A percentile compares a stretch with the other conserved stretches of the same genome.
These are phyloP conservation scores for Plutomurus gul DNA, from an alignment of 1,140 invertebrate species.

Conservation along the genomic window DNA sequence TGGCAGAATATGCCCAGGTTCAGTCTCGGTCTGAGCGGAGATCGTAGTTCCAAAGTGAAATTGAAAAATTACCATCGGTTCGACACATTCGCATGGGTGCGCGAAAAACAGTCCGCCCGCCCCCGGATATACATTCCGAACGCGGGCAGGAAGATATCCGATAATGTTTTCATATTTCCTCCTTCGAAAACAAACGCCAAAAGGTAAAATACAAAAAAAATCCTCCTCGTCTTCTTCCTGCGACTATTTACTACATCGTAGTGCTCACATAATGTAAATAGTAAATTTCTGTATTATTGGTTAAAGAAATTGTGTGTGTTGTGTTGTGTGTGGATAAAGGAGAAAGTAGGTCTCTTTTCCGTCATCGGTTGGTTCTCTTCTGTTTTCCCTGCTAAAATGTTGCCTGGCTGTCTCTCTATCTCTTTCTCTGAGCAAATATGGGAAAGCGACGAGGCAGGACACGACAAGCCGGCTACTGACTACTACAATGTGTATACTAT, in stretches of 20 bases:
- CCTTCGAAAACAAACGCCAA: background rate
- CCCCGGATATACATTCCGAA: background rate
- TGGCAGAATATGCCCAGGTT: background rate
- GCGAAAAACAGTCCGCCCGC: background rate
- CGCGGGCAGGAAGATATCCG: background rate
- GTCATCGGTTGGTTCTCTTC: too few relatives aligned
- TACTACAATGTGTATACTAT: too few relatives aligned
- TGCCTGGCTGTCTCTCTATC: too few relatives aligned
- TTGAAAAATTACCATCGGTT: constrained; percentile 29
- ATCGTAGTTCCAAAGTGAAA: background rate
- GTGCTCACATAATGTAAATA: too few relatives aligned
- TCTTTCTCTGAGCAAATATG: too few relatives aligned
- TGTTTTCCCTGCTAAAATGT: too few relatives aligned
- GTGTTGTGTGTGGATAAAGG: too few relatives aligned
- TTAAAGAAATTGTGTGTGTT: too few relatives aligned
- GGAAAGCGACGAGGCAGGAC: too few relatives aligned
- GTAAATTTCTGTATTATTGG: too few relatives aligned
- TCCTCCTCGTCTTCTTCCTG: background rate
- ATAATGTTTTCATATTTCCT: background rate
- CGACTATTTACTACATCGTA: background rate
- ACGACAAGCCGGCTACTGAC: too few relatives aligned
- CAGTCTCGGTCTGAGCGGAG: background rate
- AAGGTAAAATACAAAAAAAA: background rate
- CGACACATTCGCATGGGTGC: constrained; percentile 31
- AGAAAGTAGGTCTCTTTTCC: too few relatives aligned